Percentiles rank a stretch among this genome's conserved stretches.
phyloP scores from a whole-genome alignment of 2,797 vertebrate genomes.

The Chloroceryle amazona region DNA sequence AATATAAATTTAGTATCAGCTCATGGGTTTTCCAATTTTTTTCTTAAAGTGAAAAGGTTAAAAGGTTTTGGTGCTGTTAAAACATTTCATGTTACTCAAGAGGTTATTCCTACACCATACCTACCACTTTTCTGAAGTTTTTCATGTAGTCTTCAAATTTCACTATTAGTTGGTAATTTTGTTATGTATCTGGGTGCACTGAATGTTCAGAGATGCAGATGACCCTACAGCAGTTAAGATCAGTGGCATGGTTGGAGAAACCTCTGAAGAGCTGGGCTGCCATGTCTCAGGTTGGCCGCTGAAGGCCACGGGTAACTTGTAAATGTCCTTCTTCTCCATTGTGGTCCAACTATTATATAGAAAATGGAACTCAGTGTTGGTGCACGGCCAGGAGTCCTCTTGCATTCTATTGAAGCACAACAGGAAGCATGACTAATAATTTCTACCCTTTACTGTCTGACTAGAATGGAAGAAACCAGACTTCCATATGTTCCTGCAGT shows the following conservation, averaged over 20 bases:
- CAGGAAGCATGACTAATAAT: background rate
- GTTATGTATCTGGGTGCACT: background rate
- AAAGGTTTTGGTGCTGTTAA: background rate
- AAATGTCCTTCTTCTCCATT: background rate
- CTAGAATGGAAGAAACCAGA: background rate
- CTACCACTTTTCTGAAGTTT: background rate
- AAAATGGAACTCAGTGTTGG: background rate
- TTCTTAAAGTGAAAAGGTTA: slow-evolving; percentile 12
- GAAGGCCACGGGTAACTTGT: background rate
- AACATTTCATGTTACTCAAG: background rate
- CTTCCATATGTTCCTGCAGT: background rate
- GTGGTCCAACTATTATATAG: background rate
- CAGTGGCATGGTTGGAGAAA: background rate
- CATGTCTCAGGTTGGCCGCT: background rate
- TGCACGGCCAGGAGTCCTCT: background rate
- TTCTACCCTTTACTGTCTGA: background rate
- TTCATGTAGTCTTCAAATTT: background rate
- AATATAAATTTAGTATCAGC: background rate
- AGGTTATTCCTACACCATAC: background rate
- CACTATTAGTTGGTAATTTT: background rate
- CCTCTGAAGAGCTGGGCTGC: background rate
- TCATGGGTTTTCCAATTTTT: background rate
- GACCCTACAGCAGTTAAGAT: background rate
- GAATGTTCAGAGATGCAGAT: background rate
- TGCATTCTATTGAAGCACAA: accelerated